Base-by-base conservation (phyloP, 2,113 vertebrate species). In the Paedocypris sp. region DNA sequence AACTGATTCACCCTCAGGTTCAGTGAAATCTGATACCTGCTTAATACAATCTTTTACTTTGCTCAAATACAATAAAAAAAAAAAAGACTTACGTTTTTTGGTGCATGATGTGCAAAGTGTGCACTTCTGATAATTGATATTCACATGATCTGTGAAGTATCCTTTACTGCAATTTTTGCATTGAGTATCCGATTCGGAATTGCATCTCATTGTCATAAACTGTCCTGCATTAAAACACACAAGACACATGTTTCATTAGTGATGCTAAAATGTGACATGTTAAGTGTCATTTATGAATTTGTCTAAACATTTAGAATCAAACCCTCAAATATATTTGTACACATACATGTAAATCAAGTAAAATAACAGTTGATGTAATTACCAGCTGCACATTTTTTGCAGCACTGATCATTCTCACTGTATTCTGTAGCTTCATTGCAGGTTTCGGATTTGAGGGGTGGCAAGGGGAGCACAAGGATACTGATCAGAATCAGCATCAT, bases 381-480 rank as follows among this genome's bases (percentile, higher is more conserved):
- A 75, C 73, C 73, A 66, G 62, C 54, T 38, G 25, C 1, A 41
- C 73, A 75, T 47, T 58, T 67, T 1, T 52, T 4, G 59, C 73
- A 75, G 62, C 73, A 75, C 15, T 0, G 2, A 1, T 10, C 1
- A 0, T 1, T 0, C 1, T 2, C 0, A 4, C n/a, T 8, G 48
- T 46, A 62, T 5, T 41, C 0, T n/a, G 13, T 46, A 1, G 5
- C 3, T 1, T 3, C 2, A n/a, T 64, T 1, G 41, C 70, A 71
- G 0, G 20, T 2, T 9, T 1, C 5, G 15, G 53, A 42, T 26
- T 58, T 10, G 20, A 5, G 11, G 19, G 57, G n/a, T 4, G 6
- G 29, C 20, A 48, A 15, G n/a, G 35, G 39, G 11, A 73, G 48
- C 22, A 72, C 39, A 25, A 62, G 38, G 33, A 57, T 9, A 16